Conservation (phyloP, 2,888 invertebrate genomes). For the Cryptus viduatorius region DNA sequence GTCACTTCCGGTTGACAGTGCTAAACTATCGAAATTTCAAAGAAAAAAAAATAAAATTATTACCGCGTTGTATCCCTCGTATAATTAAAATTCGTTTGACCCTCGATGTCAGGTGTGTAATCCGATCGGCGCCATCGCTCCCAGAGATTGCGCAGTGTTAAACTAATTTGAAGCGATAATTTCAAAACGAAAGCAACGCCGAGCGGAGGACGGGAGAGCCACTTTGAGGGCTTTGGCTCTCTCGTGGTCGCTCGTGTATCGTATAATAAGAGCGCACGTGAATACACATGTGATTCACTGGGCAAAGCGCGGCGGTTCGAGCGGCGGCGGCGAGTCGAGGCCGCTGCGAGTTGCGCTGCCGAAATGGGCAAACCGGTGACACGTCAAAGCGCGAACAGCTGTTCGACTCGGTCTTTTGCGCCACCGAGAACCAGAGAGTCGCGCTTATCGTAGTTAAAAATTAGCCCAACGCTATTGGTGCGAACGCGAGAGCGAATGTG, state of each 20-base stretch:
- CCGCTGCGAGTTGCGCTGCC: constrained; percentile 41
- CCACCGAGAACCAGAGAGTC: background rate
- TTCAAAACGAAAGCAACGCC: constrained; percentile 20
- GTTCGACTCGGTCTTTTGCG: constrained; percentile 43
- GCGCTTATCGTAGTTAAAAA: constrained; percentile 62
- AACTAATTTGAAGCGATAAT: constrained; percentile 1
- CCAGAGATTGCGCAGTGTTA: background rate
- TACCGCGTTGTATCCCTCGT: no score
- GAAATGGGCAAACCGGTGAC: constrained; percentile 73
- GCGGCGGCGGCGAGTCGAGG: constrained; percentile 51
- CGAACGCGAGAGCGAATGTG: background rate
- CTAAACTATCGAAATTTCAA: background rate
- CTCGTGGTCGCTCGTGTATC: background rate
- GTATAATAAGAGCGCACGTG: constrained; percentile 58
- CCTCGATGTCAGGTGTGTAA: no score
- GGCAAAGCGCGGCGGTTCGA: constrained; percentile 25
- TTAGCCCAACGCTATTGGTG: background rate
- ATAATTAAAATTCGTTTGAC: no score
- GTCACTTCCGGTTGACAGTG: constrained; percentile 7
- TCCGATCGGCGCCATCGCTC: no score
- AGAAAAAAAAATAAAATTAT: no score
- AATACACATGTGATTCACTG: constrained; percentile 71
- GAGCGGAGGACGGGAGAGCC: background rate
- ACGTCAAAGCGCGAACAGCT: constrained; percentile 74
- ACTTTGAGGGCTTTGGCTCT: constrained; percentile 14